Evolutionary conservation across 2,888 invertebrate species (phyloP).

Genomic region (Andrena haemorrhoa): DNA sequence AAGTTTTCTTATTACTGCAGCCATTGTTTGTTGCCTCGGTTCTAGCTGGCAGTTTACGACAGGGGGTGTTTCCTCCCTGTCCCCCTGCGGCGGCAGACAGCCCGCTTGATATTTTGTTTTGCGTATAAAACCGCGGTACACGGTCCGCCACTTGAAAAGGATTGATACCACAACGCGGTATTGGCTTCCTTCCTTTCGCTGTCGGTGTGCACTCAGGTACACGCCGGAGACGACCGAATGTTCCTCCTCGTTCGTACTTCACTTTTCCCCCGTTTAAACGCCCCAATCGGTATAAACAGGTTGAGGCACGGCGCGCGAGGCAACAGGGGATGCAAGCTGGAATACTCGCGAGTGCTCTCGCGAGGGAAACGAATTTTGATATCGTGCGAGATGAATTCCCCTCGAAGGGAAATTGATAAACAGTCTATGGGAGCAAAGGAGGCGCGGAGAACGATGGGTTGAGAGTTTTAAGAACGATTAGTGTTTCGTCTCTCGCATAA

Average conservation of each 20-base stretch:
- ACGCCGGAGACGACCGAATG: not conserved
- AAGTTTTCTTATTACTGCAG: not conserved
- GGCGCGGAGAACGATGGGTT: no score
- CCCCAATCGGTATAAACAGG: conserved; percentile 9
- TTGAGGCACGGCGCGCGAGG: not conserved
- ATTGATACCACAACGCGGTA: conserved; percentile 4
- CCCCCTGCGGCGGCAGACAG: not conserved
- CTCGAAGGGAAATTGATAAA: not conserved
- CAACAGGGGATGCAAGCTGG: conserved; percentile 1
- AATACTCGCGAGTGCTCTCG: not conserved
- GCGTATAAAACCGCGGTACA: conserved; percentile 15
- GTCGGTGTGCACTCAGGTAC: not conserved
- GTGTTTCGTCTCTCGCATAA: not conserved
- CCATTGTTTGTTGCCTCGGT: conserved; percentile 18
- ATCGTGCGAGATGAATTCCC: not conserved
- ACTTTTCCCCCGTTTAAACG: conserved; percentile 10
- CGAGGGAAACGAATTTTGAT: not conserved
- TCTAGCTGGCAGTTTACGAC: conserved; percentile 5
- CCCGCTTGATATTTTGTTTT: conserved; percentile 17
- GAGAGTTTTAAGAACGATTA: not conserved
- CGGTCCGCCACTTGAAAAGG: conserved; percentile 2
- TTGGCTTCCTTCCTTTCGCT: not conserved
- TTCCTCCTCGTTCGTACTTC: not conserved
- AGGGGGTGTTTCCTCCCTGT: not conserved
- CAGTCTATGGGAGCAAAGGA: no score